Conservation (phyloP, 2,888 invertebrate species). For the Aquatica leii region DNA sequence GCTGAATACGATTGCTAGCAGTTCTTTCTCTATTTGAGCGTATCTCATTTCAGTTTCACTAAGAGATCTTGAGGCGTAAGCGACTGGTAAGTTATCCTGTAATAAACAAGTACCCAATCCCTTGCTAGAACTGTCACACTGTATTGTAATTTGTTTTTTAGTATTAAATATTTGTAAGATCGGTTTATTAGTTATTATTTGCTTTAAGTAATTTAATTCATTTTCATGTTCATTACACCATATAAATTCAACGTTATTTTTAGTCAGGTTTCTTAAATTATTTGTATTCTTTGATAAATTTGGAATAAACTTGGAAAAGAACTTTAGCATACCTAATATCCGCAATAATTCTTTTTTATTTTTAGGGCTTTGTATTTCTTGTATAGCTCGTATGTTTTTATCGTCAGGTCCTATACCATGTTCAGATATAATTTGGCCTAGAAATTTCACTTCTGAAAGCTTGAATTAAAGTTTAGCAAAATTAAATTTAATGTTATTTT, state of each 20-base stretch:
- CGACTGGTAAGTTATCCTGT: slow-evolving; percentile 41
- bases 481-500: no score
- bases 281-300: not conserved
- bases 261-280: not conserved
- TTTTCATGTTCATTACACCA: not conserved
- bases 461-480: no score
- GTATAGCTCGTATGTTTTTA: no score
- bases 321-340: not conserved
- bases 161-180: slow-evolving; percentile 7
- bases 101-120: slow-evolving; percentile 45
- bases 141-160: slow-evolving; percentile 2
- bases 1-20: no score
- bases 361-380: not conserved
- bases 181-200: not conserved
- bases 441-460: no score
- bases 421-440: slow-evolving; percentile 23
- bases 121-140: slow-evolving; percentile 42
- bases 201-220: not conserved
- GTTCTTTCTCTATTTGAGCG: no score
- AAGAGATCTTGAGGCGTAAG: slow-evolving; percentile 11
- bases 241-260: not conserved
- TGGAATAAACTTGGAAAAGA: not conserved
- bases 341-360: not conserved
- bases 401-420: slow-evolving; percentile 19
- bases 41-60: no score